A percentile compares a stretch with the other conserved stretches of the same genome.
Conservation (phyloP, 2,888 invertebrate species). For the Melinopterus prodromus region DNA sequence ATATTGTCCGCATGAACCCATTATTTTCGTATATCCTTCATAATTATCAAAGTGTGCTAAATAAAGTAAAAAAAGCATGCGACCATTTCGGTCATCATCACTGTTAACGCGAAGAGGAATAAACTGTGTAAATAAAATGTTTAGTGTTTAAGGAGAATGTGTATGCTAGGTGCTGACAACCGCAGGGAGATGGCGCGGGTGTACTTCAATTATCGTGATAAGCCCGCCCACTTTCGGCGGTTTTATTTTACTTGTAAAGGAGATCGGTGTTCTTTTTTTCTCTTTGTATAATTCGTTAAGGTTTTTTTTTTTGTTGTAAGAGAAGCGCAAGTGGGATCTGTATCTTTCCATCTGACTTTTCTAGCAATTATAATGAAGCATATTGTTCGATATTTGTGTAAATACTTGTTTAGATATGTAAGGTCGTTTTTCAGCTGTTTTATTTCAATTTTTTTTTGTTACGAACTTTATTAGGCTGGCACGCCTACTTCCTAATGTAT, state of each 20-base stretch:
- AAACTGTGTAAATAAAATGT: not conserved
- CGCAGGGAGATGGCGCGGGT: not conserved
- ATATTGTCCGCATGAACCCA: not conserved
- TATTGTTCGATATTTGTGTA: conserved; percentile 29
- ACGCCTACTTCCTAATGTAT: conserved; percentile 33
- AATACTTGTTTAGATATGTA: conserved; percentile 27
- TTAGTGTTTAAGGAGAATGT: conserved; percentile 15
- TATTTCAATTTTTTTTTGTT: conserved; percentile 28
- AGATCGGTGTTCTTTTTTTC: conserved; percentile 16
- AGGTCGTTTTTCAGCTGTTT: conserved; percentile 27
- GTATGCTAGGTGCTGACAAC: conserved; percentile 23
- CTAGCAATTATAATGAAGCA: conserved; percentile 18
- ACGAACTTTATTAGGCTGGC: conserved; percentile 28
- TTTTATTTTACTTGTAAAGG: not conserved
- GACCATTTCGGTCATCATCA: not conserved
- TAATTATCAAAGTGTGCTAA: not conserved
- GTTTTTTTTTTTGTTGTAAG: conserved; percentile 12
- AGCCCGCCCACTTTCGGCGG: not conserved
- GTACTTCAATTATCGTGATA: not conserved
- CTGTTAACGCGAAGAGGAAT: not conserved
- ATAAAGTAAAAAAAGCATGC: not conserved
- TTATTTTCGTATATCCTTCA: not conserved
- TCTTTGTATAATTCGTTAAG: conserved; percentile 10
- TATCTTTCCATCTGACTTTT: not conserved
- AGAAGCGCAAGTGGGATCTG: not conserved